Evolutionary conservation across 64 coral and sea anemone species (phyloP).

Genomic region (Exaiptasia diaphana): DNA sequence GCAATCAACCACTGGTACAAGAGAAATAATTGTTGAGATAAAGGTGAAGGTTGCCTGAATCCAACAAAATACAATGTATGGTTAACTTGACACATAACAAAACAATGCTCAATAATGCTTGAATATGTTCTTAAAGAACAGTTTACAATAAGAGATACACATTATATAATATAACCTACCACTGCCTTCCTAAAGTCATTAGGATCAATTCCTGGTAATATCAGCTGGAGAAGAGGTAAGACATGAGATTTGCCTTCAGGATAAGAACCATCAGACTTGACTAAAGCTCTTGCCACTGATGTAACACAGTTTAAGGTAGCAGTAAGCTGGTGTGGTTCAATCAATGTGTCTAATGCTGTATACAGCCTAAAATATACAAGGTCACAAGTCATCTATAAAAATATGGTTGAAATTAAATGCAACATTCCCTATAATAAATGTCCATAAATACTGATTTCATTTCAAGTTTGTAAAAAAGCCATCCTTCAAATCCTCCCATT

Average conservation of each 20-base stretch:
- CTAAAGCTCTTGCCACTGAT: constrained; percentile 82
- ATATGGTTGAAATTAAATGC: background rate
- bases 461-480: too few species aligned
- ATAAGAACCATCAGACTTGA: constrained; percentile 77
- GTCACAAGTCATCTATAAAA: background rate
- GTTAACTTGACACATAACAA: background rate
- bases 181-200: constrained; percentile 99
- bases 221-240: constrained; percentile 68
- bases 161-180: too few species aligned
- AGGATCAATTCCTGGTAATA: constrained; percentile 96
- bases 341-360: constrained; percentile 79
- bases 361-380: constrained; percentile 71
- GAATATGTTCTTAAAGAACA: too few species aligned
- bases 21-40: constrained; percentile 89
- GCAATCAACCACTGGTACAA: constrained; percentile 92
- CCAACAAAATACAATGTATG: background rate
- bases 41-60: constrained; percentile 89
- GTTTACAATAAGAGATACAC: too few species aligned
- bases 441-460: too few species aligned
- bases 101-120: background rate
- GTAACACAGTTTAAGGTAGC: constrained; percentile 90
- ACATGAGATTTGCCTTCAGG: constrained; percentile 81
- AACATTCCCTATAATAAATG: background rate
- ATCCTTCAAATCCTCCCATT: background rate
- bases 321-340: constrained; percentile 95